phyloP scores from a whole-genome alignment of 2,113 vertebrate species.

The Tragelaphus imberbis region DNA sequence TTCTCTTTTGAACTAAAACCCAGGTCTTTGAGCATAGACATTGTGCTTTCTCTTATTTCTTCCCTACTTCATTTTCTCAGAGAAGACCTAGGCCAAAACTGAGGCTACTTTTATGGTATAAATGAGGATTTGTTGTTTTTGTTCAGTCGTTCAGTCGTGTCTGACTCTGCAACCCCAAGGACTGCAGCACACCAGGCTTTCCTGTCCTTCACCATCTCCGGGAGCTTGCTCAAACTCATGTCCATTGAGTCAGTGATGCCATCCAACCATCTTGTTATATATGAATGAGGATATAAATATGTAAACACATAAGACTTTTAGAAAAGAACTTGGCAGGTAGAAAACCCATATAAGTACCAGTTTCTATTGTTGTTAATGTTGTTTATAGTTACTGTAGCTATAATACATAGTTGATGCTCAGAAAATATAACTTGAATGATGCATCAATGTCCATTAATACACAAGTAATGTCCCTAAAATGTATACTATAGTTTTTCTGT shows the following conservation, averaged over 20 bases:
- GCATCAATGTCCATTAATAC: slow-evolving; percentile 13
- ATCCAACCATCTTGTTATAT: background rate
- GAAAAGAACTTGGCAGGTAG: background rate
- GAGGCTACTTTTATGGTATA: background rate
- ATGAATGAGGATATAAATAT: background rate
- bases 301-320: slow-evolving; percentile 1
- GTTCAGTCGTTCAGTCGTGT: background rate
- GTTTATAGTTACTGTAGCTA: background rate
- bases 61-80: background rate
- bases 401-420: background rate
- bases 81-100: background rate
- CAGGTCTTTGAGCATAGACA: background rate
- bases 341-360: background rate
- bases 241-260: background rate
- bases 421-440: slow-evolving; percentile 35
- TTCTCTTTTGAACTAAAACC: slow-evolving; percentile 9
- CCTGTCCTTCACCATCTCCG: background rate
- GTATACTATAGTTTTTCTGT: slow-evolving; percentile 15
- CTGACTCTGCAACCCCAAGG: background rate
- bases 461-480: slow-evolving; percentile 55
- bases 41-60: background rate
- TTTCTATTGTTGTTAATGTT: background rate
- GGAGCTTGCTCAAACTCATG: background rate
- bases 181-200: background rate
- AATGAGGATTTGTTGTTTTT: background rate